Evolutionary conservation across 2,797 vertebrate genomes (phyloP).

Genomic region (Microctenopoma stevenorrisi): DNA sequence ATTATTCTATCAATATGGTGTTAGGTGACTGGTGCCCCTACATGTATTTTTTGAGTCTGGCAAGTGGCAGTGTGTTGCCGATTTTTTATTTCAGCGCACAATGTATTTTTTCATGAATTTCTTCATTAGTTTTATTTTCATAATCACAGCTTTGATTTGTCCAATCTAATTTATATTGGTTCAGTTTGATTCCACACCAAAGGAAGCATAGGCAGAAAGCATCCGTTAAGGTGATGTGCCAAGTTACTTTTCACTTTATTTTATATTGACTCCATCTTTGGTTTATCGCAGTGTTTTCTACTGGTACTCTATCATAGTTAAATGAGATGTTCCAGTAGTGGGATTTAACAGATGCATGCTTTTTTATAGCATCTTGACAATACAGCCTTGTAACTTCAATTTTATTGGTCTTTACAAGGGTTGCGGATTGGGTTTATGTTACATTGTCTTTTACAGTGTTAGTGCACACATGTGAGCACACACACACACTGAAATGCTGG

Average conservation of each 20-base stretch:
- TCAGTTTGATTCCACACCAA: not conserved
- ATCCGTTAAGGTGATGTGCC: not conserved
- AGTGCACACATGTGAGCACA: not conserved
- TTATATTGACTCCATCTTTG: not conserved
- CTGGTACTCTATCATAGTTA: not conserved
- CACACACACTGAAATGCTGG: not conserved
- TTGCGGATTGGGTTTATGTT: not conserved
- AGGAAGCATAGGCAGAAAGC: not conserved
- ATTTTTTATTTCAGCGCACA: no score
- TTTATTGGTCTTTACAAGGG: not conserved
- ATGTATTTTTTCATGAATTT: no score
- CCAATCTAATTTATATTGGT: no score
- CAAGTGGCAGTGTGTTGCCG: no score
- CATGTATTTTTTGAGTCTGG: no score
- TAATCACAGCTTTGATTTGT: no score
- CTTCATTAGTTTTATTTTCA: no score
- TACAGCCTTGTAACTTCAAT: not conserved
- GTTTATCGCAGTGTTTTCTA: not conserved
- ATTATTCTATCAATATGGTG: no score
- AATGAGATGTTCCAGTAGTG: no score
- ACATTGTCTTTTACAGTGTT: not conserved
- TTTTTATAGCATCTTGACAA: not conserved
- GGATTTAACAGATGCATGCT: no score
- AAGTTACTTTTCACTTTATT: not conserved
- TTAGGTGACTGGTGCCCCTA: no score